A percentile compares a stretch with the other conserved stretches of the same genome.
phyloP scores from a whole-genome alignment of 2,113 vertebrate species.

The Smithornis capensis region DNA sequence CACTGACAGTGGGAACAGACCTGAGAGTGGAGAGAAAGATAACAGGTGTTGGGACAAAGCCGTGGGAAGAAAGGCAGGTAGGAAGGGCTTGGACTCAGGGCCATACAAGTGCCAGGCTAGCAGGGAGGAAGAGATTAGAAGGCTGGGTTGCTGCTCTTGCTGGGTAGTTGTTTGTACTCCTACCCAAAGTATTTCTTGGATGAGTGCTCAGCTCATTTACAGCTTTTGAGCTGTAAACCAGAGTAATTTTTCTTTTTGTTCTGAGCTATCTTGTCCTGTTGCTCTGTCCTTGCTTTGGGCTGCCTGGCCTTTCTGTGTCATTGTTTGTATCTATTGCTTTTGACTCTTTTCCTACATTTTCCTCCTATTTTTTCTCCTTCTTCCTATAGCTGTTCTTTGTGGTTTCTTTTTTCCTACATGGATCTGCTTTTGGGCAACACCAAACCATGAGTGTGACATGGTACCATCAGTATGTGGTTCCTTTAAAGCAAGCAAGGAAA shows the following conservation, averaged over 20 bases:
- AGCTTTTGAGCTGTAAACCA: neutral
- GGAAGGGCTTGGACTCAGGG: neutral
- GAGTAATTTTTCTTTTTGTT: neutral
- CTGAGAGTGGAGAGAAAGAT: neutral
- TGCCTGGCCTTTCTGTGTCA: neutral
- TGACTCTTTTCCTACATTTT: neutral
- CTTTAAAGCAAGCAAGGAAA: neutral
- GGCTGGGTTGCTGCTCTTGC: neutral
- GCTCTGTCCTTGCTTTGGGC: neutral
- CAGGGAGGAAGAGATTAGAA: neutral
- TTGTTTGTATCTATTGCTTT: neutral
- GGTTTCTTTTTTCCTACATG: neutral
- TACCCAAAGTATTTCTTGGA: neutral
- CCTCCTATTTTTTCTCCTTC: neutral
- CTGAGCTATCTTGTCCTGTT: neutral
- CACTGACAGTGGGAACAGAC: neutral
- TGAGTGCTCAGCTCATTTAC: neutral
- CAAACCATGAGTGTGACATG: neutral
- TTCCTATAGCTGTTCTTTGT: neutral
- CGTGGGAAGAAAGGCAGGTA: neutral
- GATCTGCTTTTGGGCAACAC: neutral
- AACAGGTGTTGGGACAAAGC: neutral
- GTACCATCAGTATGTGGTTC: neutral
- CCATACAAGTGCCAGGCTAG: fast-evolving
- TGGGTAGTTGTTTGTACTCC: neutral